These are phyloP conservation scores for Champsocephalus gunnari DNA, from an alignment of 2,797 vertebrate species.

Conservation along the genomic window DNA sequence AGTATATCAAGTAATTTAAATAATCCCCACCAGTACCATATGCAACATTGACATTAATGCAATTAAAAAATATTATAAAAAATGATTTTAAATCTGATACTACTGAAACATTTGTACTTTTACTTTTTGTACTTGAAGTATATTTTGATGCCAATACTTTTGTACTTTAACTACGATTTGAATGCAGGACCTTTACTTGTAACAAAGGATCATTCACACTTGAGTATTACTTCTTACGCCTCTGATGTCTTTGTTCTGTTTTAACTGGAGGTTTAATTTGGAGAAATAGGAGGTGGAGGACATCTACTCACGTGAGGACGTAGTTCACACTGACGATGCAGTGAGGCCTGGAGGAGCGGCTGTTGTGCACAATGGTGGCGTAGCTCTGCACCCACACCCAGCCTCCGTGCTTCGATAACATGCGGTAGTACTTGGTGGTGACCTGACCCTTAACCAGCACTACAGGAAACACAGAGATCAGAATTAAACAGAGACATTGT, in stretches of 20 bases:
- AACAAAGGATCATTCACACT: too few relatives aligned
- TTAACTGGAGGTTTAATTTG: not conserved
- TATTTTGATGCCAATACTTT: too few relatives aligned
- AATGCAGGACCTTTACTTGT: too few relatives aligned
- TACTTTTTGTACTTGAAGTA: too few relatives aligned
- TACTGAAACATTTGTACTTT: too few relatives aligned
- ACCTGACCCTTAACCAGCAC: slow-evolving; percentile 96
- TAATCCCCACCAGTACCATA: too few relatives aligned
- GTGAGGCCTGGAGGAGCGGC: slow-evolving; percentile 94
- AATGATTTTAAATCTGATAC: too few relatives aligned
- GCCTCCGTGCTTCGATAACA: slow-evolving; percentile 94
- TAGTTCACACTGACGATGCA: slow-evolving; percentile 98
- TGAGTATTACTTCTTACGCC: not conserved
- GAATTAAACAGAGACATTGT: slow-evolving; percentile 2
- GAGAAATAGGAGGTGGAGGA: too few relatives aligned
- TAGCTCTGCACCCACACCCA: slow-evolving; percentile 99
- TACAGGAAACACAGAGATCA: slow-evolving; percentile 63
- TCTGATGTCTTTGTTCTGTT: not conserved
- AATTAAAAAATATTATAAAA: too few relatives aligned
- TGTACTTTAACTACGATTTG: too few relatives aligned
- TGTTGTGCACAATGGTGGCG: slow-evolving; percentile 96
- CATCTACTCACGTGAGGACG: slow-evolving; percentile 93
- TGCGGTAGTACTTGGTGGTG: slow-evolving; percentile 96
- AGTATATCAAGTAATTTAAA: too few relatives aligned
- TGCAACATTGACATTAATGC: too few relatives aligned